A percentile compares a stretch with the other conserved stretches of the same genome.
Evolutionary conservation across 92 coral and sea anemone genomes (phyloP).

Genomic region (Parazoanthus atlanticus): DNA sequence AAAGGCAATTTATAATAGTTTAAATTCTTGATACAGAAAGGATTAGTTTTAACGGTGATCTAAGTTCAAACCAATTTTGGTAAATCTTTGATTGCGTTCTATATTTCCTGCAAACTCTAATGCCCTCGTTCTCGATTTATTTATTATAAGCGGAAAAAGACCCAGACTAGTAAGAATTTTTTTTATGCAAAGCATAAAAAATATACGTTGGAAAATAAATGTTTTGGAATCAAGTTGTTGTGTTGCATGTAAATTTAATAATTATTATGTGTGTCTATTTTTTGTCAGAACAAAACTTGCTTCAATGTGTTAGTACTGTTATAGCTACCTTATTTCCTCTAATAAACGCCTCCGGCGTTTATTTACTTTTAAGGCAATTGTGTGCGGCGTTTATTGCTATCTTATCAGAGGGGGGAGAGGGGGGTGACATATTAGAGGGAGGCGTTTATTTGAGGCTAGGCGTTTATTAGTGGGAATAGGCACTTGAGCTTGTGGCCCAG

Average conservation of each 20-base stretch:
- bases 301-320: neutral
- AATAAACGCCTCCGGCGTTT: too few species aligned
- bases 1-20: neutral
- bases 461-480: too few species aligned
- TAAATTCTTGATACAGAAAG: neutral
- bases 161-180: neutral
- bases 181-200: constrained; percentile 46
- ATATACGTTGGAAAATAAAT: constrained; percentile 37
- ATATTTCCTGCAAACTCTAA: constrained; percentile 1
- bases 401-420: too few species aligned
- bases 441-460: too few species aligned
- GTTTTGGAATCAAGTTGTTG: constrained; percentile 4
- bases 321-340: too few species aligned
- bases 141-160: constrained; percentile 28
- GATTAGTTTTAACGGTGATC: neutral
- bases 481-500: too few species aligned
- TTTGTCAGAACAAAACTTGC: too few species aligned
- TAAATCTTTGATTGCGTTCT: neutral
- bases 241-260: neutral
- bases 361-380: too few species aligned
- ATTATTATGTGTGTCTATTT: too few species aligned
- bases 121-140: constrained; percentile 38
- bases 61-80: neutral
- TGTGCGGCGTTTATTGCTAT: too few species aligned
- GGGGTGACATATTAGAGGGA: too few species aligned